These are phyloP conservation scores for Ryuthela nishihirai DNA, from an alignment of 2,888 invertebrate genomes.

Conservation along the genomic window DNA sequence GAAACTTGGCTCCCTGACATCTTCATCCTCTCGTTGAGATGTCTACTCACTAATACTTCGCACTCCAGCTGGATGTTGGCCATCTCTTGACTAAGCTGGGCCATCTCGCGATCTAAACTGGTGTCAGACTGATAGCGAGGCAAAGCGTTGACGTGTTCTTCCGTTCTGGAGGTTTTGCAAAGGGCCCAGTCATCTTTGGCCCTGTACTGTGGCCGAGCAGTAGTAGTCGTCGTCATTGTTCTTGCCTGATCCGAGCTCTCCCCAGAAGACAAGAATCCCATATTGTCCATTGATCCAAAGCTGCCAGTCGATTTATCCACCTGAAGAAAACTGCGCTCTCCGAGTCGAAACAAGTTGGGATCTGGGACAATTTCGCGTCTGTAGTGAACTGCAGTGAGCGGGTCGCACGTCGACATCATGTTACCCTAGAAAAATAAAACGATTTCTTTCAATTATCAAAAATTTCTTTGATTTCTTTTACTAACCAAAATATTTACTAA, in stretches of 20 bases:
- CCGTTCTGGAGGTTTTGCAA: background rate
- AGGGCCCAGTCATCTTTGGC: background rate
- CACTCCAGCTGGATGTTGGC: slow-evolving; percentile 59
- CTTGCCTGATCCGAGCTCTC: background rate
- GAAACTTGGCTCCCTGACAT: background rate
- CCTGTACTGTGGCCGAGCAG: background rate
- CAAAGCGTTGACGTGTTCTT: background rate
- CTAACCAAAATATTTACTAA: no score
- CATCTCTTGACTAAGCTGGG: slow-evolving; percentile 58
- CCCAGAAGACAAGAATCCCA: background rate
- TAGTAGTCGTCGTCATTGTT: background rate
- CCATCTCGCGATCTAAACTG: slow-evolving; percentile 55
- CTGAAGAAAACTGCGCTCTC: no score
- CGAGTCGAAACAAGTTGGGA: no score
- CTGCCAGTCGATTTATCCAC: no score
- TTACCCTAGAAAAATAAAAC: no score
- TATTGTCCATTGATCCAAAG: background rate
- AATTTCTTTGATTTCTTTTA: no score
- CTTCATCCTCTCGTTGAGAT: background rate
- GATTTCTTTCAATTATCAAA: no score
- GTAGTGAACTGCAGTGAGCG: no score
- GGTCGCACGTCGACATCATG: no score
- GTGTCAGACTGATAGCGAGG: slow-evolving; percentile 1
- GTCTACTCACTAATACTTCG: slow-evolving; percentile 42
- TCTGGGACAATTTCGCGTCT: no score